Evolutionary conservation across 2,888 invertebrate species (phyloP), one percentile per base, ranked within the genome.

Genomic region (Timema podura): DNA sequence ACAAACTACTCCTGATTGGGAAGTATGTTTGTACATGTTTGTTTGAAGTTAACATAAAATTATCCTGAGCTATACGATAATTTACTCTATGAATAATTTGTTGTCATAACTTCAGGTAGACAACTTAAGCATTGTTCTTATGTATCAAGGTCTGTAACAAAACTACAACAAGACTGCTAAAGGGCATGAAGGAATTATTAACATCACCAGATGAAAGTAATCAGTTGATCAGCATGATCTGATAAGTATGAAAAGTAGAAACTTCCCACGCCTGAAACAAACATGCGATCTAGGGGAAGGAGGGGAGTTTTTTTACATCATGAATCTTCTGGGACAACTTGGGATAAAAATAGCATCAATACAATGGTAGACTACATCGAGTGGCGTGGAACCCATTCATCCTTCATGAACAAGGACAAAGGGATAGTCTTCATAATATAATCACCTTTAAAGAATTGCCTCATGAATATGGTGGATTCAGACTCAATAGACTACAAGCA

Each of bases 221-320:
- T 13, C 54, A 5, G 6, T 54, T 54, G 54, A 5, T 6, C 57
- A 57, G 57, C 57, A 57, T 57, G 15, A 57, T 6, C 13, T 57
- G 16, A 57, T 57, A 57, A n/a, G n/a, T n/a, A n/a, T n/a, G n/a
- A n/a, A n/a, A 57, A n/a, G 30, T 57, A 57, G n/a, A 7, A 57
- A 57, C 1, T 16, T 57, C 13, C 15, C 9, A 6, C 57, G 10
- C 30, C 57, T 57, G 30, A 57, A 57, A 57, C 57, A 57, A 57
- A 57, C 8, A n/a, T 57, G 30, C n/a, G n/a, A 57, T 57, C 13
- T 57, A 57, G 57, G 3, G n/a, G 57, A 57, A n/a, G n/a, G n/a
- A n/a, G n/a, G n/a, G n/a, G n/a, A 57, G 57, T 16, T 57, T 57
- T n/a, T n/a, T 57, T 57, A 57, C 57, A 57, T 57, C 8, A 57